Evolutionary conservation across 92 coral and sea anemone species (phyloP).

Genomic region (Umimayanthus kanabou): DNA sequence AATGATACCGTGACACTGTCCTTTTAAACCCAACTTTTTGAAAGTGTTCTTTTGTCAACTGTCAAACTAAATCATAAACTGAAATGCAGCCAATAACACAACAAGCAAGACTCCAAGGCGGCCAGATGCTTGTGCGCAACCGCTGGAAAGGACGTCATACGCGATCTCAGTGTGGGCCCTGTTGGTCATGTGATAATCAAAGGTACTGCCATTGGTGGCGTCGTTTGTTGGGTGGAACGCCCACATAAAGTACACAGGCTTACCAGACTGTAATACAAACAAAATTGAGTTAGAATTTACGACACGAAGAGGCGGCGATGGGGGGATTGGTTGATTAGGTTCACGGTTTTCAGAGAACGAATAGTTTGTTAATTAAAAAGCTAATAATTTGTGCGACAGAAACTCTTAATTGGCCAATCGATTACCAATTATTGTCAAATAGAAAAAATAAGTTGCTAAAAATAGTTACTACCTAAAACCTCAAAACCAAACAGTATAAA

Average conservation of each 20-base stretch:
- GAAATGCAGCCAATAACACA: not conserved
- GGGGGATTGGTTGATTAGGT: not conserved
- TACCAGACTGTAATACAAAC: not conserved
- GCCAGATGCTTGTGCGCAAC: not conserved
- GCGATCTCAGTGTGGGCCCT: conserved; percentile 5
- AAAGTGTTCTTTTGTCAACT: not conserved
- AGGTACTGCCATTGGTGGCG: not conserved
- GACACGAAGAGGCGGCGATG: not conserved
- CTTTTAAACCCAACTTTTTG: too few relatives aligned
- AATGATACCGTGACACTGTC: too few relatives aligned
- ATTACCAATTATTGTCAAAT: too few relatives aligned
- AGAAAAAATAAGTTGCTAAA: too few relatives aligned
- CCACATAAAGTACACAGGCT: conserved; percentile 27
- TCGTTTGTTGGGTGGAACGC: conserved; percentile 28
- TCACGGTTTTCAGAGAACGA: not conserved
- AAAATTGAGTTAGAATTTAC: not conserved
- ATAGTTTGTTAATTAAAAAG: too few relatives aligned
- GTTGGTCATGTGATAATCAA: not conserved
- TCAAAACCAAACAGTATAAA: too few relatives aligned
- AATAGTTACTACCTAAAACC: too few relatives aligned
- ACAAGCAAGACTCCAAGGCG: conserved; percentile 12
- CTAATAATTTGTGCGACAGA: too few relatives aligned
- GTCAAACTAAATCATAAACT: not conserved
- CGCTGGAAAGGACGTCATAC: conserved; percentile 19
- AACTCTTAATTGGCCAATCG: too few relatives aligned